Base-by-base conservation (phyloP, 2,113 vertebrate genomes). In the Dolichotis patagonum region DNA sequence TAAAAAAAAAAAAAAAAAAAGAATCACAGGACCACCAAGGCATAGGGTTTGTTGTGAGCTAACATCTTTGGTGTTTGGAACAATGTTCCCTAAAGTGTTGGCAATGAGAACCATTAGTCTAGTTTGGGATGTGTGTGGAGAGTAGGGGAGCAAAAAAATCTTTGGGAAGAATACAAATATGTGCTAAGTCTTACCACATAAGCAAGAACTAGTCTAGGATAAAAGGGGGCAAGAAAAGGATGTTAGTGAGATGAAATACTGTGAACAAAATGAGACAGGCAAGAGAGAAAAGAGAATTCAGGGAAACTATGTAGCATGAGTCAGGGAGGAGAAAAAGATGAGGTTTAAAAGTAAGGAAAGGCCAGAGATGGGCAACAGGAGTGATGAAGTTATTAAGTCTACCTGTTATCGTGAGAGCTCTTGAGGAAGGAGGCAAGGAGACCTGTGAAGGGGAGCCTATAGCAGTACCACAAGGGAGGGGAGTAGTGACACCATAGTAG, bases 161-260 rank as follows among this genome's bases (percentile, higher is more conserved):
- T 90, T 91, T 43, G 73, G 17, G 46, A 92, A 92, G 80, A 86
- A 58, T n/a, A 58, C 90, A 87, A 90, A 87, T 85, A 26, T 91
- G 32, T 84, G 88, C 54, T 28, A 80, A 90, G 28, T 84, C 90
- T 96, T 82, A 85, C 85, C 84, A 65, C 49, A 38, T 56, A 71
- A 90, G 28, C 35, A 62, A 71, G 22, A 90, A 32, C 41, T 84
- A 85, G 58, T 52, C 38, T 58, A 41, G 83, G 26, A 88, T 14
- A 83, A 26, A 52, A 35, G 32, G 22, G 30, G 73, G 32, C 32
- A 81, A 67, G 52, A 75, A 63, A 91, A 96, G 28, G 32, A 32
- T 13, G n/a, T 88, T 85, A 62, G 69, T 93, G 35, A 88, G 11
- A 30, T 65, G 19, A 17, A 94, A 84, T 38, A 71, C 41, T 41